phyloP scores from a whole-genome alignment of 2,888 invertebrate genomes.

The Caenorhabditis panamensis region DNA sequence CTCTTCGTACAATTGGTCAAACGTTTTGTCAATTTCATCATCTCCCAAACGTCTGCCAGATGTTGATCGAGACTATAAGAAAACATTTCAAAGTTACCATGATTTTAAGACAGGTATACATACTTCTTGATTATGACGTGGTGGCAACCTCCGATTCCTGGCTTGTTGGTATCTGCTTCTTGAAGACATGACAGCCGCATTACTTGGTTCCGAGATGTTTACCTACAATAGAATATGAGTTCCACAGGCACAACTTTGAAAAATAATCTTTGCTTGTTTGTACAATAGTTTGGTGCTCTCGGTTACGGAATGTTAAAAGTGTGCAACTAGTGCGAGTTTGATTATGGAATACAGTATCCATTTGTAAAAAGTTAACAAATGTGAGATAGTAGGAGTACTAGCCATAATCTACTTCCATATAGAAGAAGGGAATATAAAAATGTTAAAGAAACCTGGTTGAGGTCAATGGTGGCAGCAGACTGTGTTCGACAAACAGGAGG shows the following conservation, averaged over 20 bases:
- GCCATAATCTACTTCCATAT: background rate
- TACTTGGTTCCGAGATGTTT: slow-evolving; percentile 39
- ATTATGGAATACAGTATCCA: background rate
- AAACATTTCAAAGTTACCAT: no score
- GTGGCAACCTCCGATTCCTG: slow-evolving; percentile 67
- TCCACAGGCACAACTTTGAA: background rate
- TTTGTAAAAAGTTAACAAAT: no score
- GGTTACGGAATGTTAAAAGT: slow-evolving; percentile 1
- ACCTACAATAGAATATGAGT: slow-evolving; percentile 24
- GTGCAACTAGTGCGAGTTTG: background rate
- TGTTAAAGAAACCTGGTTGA: slow-evolving; percentile 52
- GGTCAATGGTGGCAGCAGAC: slow-evolving; percentile 69
- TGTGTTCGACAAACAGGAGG: slow-evolving; percentile 66
- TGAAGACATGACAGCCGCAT: slow-evolving; percentile 60
- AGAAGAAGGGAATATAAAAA: slow-evolving; percentile 7
- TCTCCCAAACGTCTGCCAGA: slow-evolving; percentile 57
- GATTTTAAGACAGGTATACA: no score
- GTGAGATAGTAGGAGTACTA: no score
- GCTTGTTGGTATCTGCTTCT: slow-evolving; percentile 71
- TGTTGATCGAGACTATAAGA: slow-evolving; percentile 54
- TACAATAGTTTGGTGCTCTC: slow-evolving; percentile 1
- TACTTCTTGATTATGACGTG: slow-evolving; percentile 63
- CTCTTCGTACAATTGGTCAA: slow-evolving; percentile 70
- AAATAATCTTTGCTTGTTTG: no score
- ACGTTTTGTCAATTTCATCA: slow-evolving; percentile 69